Percentiles rank a stretch among this genome's conserved stretches.
These are phyloP conservation scores for Notiomystis cincta DNA, from an alignment of 2,113 vertebrate genomes.

Conservation along the genomic window DNA sequence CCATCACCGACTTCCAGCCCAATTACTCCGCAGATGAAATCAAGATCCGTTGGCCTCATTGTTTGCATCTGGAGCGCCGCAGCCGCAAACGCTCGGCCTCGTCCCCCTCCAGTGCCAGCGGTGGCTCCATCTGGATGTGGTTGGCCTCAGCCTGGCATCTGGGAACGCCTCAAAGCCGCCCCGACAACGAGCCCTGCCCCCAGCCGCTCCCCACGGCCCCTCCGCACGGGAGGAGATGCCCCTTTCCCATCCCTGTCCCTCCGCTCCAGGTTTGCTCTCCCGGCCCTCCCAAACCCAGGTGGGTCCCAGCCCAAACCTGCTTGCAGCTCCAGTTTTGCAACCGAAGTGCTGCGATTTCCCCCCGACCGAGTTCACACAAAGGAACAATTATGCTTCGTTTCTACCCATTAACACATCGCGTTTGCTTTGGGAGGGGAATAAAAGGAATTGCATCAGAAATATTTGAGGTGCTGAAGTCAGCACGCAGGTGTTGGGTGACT, in stretches of 20 bases:
- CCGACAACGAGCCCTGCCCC: background rate
- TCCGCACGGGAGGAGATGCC: background rate
- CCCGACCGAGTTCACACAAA: background rate
- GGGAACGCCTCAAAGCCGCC: background rate
- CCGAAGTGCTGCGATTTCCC: background rate
- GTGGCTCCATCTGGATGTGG: background rate
- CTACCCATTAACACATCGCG: background rate
- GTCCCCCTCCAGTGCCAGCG: background rate
- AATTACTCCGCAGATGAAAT: constrained; percentile 49
- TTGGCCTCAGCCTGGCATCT: background rate
- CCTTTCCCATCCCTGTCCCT: background rate
- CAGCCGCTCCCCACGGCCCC: background rate
- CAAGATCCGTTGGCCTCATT: constrained; percentile 22
- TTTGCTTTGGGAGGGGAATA: background rate
- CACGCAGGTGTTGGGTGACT: background rate
- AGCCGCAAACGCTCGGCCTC: background rate
- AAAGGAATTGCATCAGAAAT: background rate
- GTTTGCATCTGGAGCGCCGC: constrained; percentile 27
- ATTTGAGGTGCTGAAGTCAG: constrained; percentile 34
- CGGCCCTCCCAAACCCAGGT: rapidly evolving
- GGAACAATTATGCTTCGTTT: background rate
- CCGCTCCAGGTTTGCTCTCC: background rate
- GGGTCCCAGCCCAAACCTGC: background rate
- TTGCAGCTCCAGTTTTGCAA: background rate
- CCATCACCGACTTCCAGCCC: constrained; percentile 43